Percentiles rank a stretch among this genome's conserved stretches.
Conservation (phyloP, 2,797 vertebrate genomes). For the Dendrocincla tyrannina region DNA sequence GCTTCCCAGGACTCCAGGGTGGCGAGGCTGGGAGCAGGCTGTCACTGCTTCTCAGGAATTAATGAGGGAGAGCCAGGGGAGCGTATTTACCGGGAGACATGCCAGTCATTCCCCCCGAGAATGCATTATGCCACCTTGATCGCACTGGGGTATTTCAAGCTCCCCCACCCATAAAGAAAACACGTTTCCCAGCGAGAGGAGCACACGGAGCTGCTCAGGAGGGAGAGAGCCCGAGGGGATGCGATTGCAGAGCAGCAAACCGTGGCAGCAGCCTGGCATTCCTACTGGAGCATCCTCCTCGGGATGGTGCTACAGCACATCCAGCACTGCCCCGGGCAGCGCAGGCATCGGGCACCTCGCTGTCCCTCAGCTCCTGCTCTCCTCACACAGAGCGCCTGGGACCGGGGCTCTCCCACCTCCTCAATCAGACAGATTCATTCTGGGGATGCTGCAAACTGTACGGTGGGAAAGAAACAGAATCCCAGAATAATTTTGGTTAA, state of each 20-base stretch:
- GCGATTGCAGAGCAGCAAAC: not conserved
- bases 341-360: rapidly evolving
- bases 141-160: not conserved
- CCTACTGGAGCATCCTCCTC: rapidly evolving
- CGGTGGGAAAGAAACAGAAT: not conserved
- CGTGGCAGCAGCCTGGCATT: constrained; percentile 43
- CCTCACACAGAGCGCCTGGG: not conserved
- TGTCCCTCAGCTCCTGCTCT: not conserved
- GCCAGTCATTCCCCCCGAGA: not conserved
- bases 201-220: rapidly evolving
- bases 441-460: not conserved
- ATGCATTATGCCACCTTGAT: not conserved
- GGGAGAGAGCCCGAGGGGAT: not conserved
- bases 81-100: not conserved
- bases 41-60: not conserved
- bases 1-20: not conserved
- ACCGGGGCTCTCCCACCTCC: not conserved
- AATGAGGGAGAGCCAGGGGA: not conserved
- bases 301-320: not conserved
- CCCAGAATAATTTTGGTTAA: not conserved
- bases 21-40: not conserved
- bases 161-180: not conserved
- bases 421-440: not conserved
- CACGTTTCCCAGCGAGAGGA: not conserved
- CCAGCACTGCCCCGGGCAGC: not conserved